Conservation (phyloP, 2,888 invertebrate species). For the Trissolcus japonicus region DNA sequence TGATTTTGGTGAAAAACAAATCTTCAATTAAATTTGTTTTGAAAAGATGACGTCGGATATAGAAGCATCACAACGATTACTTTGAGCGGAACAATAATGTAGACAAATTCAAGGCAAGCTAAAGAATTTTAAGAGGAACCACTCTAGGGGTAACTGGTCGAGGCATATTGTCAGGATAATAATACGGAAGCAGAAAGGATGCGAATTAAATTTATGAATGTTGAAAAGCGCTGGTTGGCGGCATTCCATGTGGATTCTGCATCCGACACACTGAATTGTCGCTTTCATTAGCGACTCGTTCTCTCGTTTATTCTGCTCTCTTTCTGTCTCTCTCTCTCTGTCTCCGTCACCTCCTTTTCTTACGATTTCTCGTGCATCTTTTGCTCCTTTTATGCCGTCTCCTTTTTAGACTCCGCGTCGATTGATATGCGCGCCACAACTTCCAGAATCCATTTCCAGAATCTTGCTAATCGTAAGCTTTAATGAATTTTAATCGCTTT, state of each 20-base stretch:
- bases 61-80: constrained; percentile 17
- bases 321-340: constrained; percentile 49
- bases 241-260: constrained; percentile 71
- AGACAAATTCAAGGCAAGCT: constrained; percentile 48
- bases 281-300: constrained; percentile 71
- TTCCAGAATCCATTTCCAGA: constrained; percentile 70
- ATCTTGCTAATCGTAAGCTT: constrained; percentile 67
- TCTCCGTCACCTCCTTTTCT: constrained; percentile 40
- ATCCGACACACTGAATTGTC: constrained; percentile 72
- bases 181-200: constrained; percentile 69
- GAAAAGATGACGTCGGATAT: background rate
- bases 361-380: constrained; percentile 46
- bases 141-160: constrained; percentile 58
- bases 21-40: background rate
- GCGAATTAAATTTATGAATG: constrained; percentile 73
- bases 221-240: constrained; percentile 67
- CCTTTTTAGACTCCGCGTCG: constrained; percentile 59
- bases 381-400: constrained; percentile 42
- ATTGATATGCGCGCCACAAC: constrained; percentile 72
- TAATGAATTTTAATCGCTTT: constrained; percentile 71
- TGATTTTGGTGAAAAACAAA: too few species aligned
- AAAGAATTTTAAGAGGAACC: constrained; percentile 55
- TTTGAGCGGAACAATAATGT: constrained; percentile 39
- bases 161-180: constrained; percentile 69
- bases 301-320: constrained; percentile 59